Conservation (phyloP, 2,113 vertebrate genomes). For the Thalassarche chlororhynchos region DNA sequence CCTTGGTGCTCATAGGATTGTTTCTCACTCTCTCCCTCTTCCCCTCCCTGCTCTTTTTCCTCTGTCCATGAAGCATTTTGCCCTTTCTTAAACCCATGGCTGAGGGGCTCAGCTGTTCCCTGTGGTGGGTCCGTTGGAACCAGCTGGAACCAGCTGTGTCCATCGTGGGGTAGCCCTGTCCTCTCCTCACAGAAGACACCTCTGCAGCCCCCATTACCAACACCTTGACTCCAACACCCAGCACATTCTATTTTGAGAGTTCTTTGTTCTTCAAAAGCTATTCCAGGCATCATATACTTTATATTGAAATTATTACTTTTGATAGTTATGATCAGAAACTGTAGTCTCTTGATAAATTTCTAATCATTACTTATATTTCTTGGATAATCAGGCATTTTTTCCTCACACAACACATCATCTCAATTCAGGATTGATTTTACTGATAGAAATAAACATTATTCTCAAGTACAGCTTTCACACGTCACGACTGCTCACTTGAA, state of each 20-base stretch:
- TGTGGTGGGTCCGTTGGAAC: too few relatives aligned
- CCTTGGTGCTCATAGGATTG: not conserved
- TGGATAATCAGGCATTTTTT: not conserved
- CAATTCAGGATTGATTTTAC: not conserved
- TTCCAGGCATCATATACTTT: not conserved
- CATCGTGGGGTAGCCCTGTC: not conserved
- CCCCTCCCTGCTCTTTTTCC: not conserved
- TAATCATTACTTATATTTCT: not conserved
- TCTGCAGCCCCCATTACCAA: not conserved
- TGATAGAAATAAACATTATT: not conserved
- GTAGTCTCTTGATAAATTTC: not conserved
- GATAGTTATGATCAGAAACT: not conserved
- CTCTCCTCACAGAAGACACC: not conserved
- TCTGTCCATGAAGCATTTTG: not conserved
- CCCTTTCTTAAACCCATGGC: not conserved
- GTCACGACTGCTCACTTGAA: not conserved
- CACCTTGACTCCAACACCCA: not conserved
- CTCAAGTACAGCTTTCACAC: not conserved
- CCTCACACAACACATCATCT: not conserved
- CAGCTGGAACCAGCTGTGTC: accelerated
- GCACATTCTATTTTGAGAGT: not conserved
- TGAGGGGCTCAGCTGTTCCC: not conserved
- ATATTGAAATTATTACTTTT: not conserved
- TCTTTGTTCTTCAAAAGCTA: not conserved
- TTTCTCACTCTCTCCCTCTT: not conserved